Conservation (phyloP, 2,888 invertebrate species). For the Cephus rjabovi region DNA sequence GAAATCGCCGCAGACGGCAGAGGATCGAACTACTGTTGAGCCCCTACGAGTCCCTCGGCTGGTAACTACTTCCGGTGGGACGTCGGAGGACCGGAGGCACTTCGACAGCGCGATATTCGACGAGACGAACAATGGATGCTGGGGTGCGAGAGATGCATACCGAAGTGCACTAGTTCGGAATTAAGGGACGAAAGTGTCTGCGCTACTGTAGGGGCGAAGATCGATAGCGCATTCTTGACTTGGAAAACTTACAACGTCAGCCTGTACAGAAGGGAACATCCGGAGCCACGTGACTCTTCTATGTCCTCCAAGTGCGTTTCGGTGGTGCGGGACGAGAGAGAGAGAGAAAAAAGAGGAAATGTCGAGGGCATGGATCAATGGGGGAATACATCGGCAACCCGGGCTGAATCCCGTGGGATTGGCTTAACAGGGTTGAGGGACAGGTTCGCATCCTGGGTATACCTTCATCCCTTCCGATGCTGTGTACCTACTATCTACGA, state of each 20-base stretch:
- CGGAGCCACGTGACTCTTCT: not conserved
- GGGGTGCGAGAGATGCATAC: conserved; percentile 21
- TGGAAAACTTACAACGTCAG: conserved; percentile 46
- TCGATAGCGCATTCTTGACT: conserved; percentile 47
- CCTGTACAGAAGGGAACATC: conserved; percentile 14
- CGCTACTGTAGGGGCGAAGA: conserved; percentile 17
- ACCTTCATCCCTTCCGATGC: not conserved
- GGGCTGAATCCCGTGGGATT: conserved; percentile 19
- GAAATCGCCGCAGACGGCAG: not conserved
- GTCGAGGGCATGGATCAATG: not conserved
- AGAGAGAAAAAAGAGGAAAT: not conserved
- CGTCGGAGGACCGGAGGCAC: not conserved
- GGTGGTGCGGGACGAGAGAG: not conserved
- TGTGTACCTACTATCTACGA: not conserved
- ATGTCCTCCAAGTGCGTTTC: not conserved
- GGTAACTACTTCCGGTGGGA: not conserved
- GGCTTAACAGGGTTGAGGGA: conserved; percentile 21
- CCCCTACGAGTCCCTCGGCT: not conserved
- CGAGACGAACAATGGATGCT: not conserved
- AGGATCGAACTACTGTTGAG: not conserved
- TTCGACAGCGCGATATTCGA: not conserved
- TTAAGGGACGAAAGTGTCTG: conserved; percentile 22
- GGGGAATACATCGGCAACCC: not conserved
- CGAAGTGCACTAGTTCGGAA: conserved; percentile 39
- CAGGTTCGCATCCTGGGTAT: not conserved